Evolutionary conservation across 2,888 invertebrate genomes (phyloP).

Genomic region (Himalopsyche anomala): DNA sequence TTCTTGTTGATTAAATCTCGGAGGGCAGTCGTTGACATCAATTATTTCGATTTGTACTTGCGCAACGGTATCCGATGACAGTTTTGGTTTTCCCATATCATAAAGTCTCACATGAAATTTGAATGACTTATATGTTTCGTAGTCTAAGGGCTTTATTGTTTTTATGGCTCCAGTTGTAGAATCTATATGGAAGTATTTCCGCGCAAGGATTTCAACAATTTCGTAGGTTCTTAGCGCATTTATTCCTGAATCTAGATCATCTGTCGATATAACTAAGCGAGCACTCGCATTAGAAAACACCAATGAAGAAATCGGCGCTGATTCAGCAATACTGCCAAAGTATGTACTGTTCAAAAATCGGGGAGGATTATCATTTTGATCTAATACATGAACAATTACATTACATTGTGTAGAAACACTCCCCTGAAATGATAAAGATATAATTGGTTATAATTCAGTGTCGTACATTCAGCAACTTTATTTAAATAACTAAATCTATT

Average conservation of each 20-base stretch:
- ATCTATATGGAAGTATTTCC: slow-evolving; percentile 86
- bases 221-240: slow-evolving; percentile 88
- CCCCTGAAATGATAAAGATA: slow-evolving; percentile 71
- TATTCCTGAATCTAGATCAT: slow-evolving; percentile 86
- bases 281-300: slow-evolving; percentile 81
- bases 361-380: slow-evolving; percentile 87
- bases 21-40: slow-evolving; percentile 89
- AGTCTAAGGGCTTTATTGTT: slow-evolving; percentile 83
- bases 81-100: slow-evolving; percentile 85
- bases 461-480: too few relatives aligned
- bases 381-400: slow-evolving; percentile 85
- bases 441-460: background rate
- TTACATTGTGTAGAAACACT: slow-evolving; percentile 80
- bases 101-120: slow-evolving; percentile 85
- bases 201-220: slow-evolving; percentile 84
- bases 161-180: slow-evolving; percentile 88
- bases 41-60: slow-evolving; percentile 82
- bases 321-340: slow-evolving; percentile 82
- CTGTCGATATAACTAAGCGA: slow-evolving; percentile 86
- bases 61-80: slow-evolving; percentile 84
- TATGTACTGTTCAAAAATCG: slow-evolving; percentile 80
- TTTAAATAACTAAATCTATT: too few relatives aligned
- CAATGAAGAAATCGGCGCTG: slow-evolving; percentile 82
- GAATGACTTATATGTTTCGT: slow-evolving; percentile 81
- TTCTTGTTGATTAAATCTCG: slow-evolving; percentile 80